Evolutionary conservation across 2,888 invertebrate genomes (phyloP), one percentile per base, ranked within the genome.

Genomic region (Luperina testacea): DNA sequence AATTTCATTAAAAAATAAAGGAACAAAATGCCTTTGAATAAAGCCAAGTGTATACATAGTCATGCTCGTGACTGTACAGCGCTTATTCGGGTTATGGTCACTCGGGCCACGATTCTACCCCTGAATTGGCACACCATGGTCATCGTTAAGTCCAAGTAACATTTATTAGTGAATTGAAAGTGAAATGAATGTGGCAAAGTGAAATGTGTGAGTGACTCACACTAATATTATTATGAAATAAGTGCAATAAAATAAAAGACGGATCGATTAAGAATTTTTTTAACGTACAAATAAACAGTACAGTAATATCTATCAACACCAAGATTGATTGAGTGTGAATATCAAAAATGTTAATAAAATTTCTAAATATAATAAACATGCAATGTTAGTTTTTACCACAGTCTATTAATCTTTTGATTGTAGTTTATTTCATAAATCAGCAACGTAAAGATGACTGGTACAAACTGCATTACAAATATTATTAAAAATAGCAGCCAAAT

Each of bases 231-330:
- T 68, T 38, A 6, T 45, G 38, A 57, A 51, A 38, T 45, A 65
- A 63, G n/a, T 75, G 45, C 38, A 80, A 53, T 75, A 69, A 71
- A 71, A 68, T 78, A 77, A 76, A 57, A 27, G 6, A 61, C 59
- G 13, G 59, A 57, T 24, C 11, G 4, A 11, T 59, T 11, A 5
- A n/a, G 11, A 57, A 3, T 3, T n/a, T 24, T n/a, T 59, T 11
- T n/a, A n/a, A 57, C 9, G 57, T n/a, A 53, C 20, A 53, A 32
- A 17, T 64, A 9, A 15, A 70, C 9, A 61, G 59, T 42, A 48
- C 4, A 48, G 57, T 51, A 13, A 15, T 0, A 51, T 42, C 5
- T 32, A 48, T 20, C 4, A 38, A 20, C 15, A 63, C 8, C 20
- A 48, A 15, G 4, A 67, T 48, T 13, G 7, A n/a, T 15, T 20